Evolutionary conservation across 2,797 vertebrate genomes (phyloP), one percentile per base, ranked within the genome.

Genomic region (Microhierax caerulescens): DNA sequence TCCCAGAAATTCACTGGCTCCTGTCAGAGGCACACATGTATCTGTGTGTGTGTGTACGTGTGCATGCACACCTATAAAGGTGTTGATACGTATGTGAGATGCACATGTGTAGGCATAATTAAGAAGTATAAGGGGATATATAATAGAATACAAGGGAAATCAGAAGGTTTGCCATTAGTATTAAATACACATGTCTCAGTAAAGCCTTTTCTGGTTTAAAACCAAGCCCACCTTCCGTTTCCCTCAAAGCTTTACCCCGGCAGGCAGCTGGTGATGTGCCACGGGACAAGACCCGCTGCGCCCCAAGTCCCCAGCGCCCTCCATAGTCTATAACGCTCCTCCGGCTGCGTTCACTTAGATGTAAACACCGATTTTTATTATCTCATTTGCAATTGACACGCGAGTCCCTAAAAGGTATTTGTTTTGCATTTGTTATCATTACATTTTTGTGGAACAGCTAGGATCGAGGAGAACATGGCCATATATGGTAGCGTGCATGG

Each of bases 391-490:
- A 97, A 97, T 97, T 98, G 98, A 98, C 97, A 98, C 97, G 94
- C 98, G 98, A 98, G 99, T 99, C 99, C 99, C 99, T 99, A 99
- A 99, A 99, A 99, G 99, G 99, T 98, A 98, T 99, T 99, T 99
- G 99, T 99, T 99, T 99, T 98, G 99, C 98, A 98, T 99, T 98
- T 98, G 98, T 98, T 99, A 98, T 98, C 98, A 97, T 98, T 97
- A 98, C 98, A 99, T 99, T 99, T 99, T 98, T 98, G 95, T 77
- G 97, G 97, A 98, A 98, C 98, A 93, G 98, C 95, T 94, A 97
- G 96, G 97, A 98, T 98, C 97, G 97, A 98, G 98, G 97, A 98
- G 98, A 99, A 99, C 98, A 97, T 98, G 97, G 76, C 99, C 99
- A 98, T 99, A 99, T 99, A 99, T 99, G 99, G 99, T 98, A 99